Evolutionary conservation across 2,797 vertebrate genomes (phyloP).

Genomic region (Enteromius argenteus): DNA sequence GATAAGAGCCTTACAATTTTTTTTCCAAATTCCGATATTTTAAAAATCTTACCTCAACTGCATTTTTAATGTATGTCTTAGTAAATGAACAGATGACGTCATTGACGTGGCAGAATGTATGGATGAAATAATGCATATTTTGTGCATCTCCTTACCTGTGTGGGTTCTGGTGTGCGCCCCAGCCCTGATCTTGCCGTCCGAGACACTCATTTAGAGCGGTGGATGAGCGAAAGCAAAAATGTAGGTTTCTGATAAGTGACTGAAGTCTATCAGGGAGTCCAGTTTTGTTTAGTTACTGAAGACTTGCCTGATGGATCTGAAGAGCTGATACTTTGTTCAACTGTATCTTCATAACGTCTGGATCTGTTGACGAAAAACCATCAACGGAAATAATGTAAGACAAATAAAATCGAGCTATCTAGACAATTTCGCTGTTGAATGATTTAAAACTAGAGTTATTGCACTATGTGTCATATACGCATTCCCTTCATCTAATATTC

Average conservation of each 20-base stretch:
- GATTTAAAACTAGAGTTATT: conserved; percentile 11
- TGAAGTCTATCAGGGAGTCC: conserved; percentile 5
- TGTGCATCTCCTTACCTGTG: conserved; percentile 74
- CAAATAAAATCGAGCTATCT: not conserved
- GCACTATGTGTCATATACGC: no score
- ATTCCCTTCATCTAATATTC: not conserved
- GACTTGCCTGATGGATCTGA: conserved; percentile 26
- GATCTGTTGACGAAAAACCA: conserved; percentile 29
- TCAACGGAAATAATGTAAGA: conserved; percentile 9
- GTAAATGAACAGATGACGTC: not conserved
- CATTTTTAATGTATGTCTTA: not conserved
- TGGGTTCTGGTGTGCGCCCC: conserved; percentile 83
- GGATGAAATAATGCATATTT: not conserved
- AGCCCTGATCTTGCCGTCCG: conserved; percentile 75
- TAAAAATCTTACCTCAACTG: not conserved
- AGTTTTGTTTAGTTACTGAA: conserved; percentile 13
- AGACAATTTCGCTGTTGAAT: not conserved
- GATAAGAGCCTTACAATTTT: not conserved
- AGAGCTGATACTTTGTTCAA: conserved; percentile 28
- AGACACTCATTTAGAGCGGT: conserved; percentile 82
- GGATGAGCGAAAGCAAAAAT: conserved; percentile 66
- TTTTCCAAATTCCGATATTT: not conserved
- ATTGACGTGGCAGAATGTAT: not conserved
- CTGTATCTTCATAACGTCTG: conserved; percentile 18
- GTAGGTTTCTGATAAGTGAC: conserved; percentile 61